Evolutionary conservation across 1,140 invertebrate species (phyloP), one percentile per base, ranked within the genome.

Genomic region (Pseudomyrmex dendroicus): DNA sequence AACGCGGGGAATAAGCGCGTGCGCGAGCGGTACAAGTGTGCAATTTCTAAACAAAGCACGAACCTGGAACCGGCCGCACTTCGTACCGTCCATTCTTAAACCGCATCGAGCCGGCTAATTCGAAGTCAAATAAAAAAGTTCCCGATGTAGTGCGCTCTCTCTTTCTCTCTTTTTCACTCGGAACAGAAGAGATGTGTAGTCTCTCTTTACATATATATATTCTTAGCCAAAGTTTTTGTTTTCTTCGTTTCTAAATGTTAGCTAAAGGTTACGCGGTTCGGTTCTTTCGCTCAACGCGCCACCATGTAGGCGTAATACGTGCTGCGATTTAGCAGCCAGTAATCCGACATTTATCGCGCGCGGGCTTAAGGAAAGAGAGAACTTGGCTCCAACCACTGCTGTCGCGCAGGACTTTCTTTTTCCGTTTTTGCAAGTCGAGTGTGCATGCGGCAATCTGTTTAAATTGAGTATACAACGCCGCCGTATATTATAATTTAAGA

Each of bases 41-140:
- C 89, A 82, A 91, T 91, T 91, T 89, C 84, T 89, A 91, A 91
- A 91, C 90, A 91, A 91, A 91, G 90, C 90, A 91, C 90, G 90
- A 91, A 90, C 78, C 63, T 54, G 62, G 78, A 85, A 74, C 64
- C 83, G 46, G 46, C 68, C 54, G 68, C 74, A 77, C 77, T 89
- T 76, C 57, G 59, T 50, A 73, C 82, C 70, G 84, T 90, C 86
- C 89, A 90, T 90, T 90, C 86, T 90, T 88, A 84, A 88, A 90
- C 84, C 89, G 86, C 90, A 89, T 89, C 87, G 85, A 91, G 66
- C 67, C 86, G 84, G 82, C 89, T 91, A 91, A 91, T 91, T 90
- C 86, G 67, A 91, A 91, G 88, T 91, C 90, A 91, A 91, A 91
- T 91, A 91, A 91, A 91, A 89, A 78, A 88, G 86, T 83, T 89